These are phyloP conservation scores for Drosophila erecta DNA, from an alignment of 1,140 invertebrate genomes.

Conservation along the genomic window DNA sequence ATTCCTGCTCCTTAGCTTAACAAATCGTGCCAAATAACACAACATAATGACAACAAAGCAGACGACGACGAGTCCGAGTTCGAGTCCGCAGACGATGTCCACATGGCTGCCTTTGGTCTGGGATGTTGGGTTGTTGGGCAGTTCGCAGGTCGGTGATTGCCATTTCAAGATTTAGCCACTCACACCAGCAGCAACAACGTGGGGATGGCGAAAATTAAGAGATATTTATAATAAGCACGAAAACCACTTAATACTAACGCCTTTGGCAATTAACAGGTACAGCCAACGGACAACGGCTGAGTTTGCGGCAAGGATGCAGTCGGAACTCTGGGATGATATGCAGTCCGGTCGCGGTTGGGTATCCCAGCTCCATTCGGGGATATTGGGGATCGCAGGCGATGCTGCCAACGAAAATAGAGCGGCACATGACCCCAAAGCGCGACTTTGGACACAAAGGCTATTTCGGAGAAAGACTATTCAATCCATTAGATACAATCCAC, in stretches of 20 bases:
- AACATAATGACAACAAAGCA: slow-evolving; percentile 82
- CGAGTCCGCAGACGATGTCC: slow-evolving; percentile 58
- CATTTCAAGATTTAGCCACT: slow-evolving; percentile 76
- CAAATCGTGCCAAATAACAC: slow-evolving; percentile 84
- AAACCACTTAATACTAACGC: slow-evolving; percentile 84
- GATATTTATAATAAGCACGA: slow-evolving; percentile 85
- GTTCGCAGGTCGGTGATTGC: slow-evolving; percentile 70
- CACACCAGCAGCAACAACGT: slow-evolving; percentile 25
- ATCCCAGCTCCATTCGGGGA: neutral
- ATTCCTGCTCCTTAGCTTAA: slow-evolving; percentile 68
- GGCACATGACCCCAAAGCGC: slow-evolving; percentile 38
- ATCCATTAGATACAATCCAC: neutral
- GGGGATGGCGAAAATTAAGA: slow-evolving; percentile 81
- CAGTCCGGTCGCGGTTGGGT: slow-evolving; percentile 16
- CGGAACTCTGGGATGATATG: slow-evolving; percentile 44
- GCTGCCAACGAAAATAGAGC: neutral
- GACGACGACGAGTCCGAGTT: slow-evolving; percentile 39
- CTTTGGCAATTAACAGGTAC: slow-evolving; percentile 84
- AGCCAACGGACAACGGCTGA: slow-evolving; percentile 33
- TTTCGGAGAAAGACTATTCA: neutral
- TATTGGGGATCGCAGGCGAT: neutral
- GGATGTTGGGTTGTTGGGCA: neutral
- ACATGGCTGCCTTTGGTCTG: slow-evolving; percentile 50
- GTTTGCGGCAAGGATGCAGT: slow-evolving; percentile 46
- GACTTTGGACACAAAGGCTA: slow-evolving; percentile 7